Evolutionary conservation across 2,797 vertebrate species (phyloP), one percentile per base, ranked within the genome.

Genomic region (Danionella dracula): DNA sequence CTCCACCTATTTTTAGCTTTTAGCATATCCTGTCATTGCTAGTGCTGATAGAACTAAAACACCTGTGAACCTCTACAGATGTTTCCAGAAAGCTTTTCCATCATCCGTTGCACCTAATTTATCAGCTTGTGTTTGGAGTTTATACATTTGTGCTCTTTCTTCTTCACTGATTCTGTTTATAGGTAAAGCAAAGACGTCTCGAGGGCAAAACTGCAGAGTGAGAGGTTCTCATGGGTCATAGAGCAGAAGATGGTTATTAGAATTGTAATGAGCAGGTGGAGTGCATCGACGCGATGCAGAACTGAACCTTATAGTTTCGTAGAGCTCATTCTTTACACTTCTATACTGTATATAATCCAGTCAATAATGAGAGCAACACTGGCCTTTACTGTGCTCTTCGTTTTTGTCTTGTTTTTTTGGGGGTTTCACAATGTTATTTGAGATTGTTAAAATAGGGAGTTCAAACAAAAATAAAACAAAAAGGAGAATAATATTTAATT

Each of bases 121-220:
- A 45, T 46, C 41, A 13, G 13, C 16, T 11, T 38, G 19, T 61
- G 51, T 66, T 66, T 46, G 45, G 32, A 17, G 37, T 60, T 35
- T 27, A 32, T 53, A 68, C 20, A 57, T 3, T 72, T 76, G 79
- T 79, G 79, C 76, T 60, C 57, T 46, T 61, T 53, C 44, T 42
- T 17, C 45, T 17, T 16, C 9, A 16, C 31, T 40, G 21, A 9
- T 12, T 32, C 53, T 57, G 63, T 66, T 66, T 46, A 56, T 37
- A 29, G 29, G 11, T 45, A 65, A 27, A 65, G 32, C 51, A 56
- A 10, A 66, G 21, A 48, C 0, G 19, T 66, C 51, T 45, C 12
- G 51, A 56, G 51, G 40, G 63, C 63, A 54, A 17, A 42, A 42
- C 29, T 44, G 23, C 10, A 23, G 16, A 53, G 20, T 29, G 10